Base-by-base conservation (phyloP, 2,113 vertebrate species). In the Empidonax traillii region DNA sequence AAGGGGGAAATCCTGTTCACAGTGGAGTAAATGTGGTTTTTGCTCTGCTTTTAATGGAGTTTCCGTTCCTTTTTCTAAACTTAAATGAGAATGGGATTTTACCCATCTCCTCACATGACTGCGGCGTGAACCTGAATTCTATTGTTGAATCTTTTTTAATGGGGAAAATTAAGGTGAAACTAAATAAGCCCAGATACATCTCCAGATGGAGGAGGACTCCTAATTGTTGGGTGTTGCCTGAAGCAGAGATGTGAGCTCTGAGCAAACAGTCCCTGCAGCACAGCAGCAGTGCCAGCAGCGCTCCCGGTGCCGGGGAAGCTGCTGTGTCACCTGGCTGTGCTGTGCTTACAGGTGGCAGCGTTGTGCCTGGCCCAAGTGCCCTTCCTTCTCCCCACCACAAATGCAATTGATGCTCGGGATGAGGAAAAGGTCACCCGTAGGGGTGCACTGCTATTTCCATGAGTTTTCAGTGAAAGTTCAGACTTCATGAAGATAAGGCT, bases 21-120 rank as follows among this genome's bases (percentile, higher is more conserved):
- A 88, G 35, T 93, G 65, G 72, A 87, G 75, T 92, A 93, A 90
- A 84, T 83, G 78, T 76, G 80, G 22, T 27, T 76, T 91, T 86
- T 56, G 20, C 84, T 91, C 75, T 91, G 82, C 67, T 67, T 94
- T 88, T 87, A 84, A 79, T 96, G 81, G 78, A 52, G 44, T 94
- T 95, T 91, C 75, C 2, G 0, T 93, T 95, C 85, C 85, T 83
- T 94, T 84, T 88, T 90, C 85, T 88, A 67, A 76, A 73, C 35
- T 69, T 82, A 77, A 90, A 35, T 46, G 68, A 86, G 67, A 74
- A 33, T 21, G 55, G 85, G 79, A 85, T 90, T 95, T 96, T 56
- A 85, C 78, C 63, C 75, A 47, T 69, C 35, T 63, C 67, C 79
- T 88, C 59, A 74, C 51, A 18, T 62, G 51, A 63, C 2, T 41